Evolutionary conservation across 2,797 vertebrate genomes (phyloP), one percentile per base, ranked within the genome.

Genomic region (Limnodromus scolopaceus): DNA sequence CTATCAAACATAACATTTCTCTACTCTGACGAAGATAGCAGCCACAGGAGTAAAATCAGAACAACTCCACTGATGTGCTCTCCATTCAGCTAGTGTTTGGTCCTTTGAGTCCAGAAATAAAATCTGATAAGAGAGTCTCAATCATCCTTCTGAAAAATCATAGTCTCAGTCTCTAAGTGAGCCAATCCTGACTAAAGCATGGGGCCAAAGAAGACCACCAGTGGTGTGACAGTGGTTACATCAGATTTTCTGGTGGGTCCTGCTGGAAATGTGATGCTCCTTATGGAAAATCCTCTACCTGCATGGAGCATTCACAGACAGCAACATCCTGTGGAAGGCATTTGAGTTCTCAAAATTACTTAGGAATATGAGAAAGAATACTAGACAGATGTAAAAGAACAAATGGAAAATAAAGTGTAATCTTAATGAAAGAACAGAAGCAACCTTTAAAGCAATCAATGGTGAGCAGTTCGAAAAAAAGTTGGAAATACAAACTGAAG

Each of bases 1-100:
- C 75, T 91, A 88, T 80, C 43, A 79, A 95, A 96, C 22, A 65
- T 20, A 81, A 94, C 92, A 87, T 86, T 70, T 71, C 57, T 94
- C 87, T 66, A 89, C 32, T 43, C 27, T 46, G 34, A 78, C 49
- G 58, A 72, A 91, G 65, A 95, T 19, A 76, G 24, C 61, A 84
- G 63, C 66, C 55, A 85, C 8, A 53, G 66, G 27, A 93, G 14
- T 66, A 79, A 89, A 95, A 83, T 38, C 68, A 83, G 61, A 85
- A 72, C 49, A 93, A 80, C 38, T 61, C 27, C 72, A 38, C 36
- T 23, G 28, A 43, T 0, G 8, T 15, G 39, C 22, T 16, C 20
- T 27, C 28, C 22, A 45, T 11, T 43, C 9, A 75, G 28, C 39
- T 10, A 39, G 18, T 1, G 10, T 72, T 87, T 48, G 27, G 38